These are phyloP conservation scores for Sphyrna mokarran DNA, from an alignment of 2,113 vertebrate species.

Conservation along the genomic window DNA sequence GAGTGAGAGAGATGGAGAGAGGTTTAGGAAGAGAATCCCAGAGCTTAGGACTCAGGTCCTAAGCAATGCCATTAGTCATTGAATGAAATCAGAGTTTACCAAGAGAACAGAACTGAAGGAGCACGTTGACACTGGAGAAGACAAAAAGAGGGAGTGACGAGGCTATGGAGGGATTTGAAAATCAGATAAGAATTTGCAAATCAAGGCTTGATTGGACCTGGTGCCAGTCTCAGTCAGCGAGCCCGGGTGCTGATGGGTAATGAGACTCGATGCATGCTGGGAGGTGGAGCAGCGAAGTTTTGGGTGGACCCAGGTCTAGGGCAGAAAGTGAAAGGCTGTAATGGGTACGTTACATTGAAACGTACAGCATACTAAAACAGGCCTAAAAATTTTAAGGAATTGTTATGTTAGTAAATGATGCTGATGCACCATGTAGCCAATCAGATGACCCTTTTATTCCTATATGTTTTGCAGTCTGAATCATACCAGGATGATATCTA, in stretches of 20 bases:
- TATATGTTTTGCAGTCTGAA: conserved; percentile 70
- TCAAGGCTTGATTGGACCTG: background rate
- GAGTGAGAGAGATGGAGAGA: background rate
- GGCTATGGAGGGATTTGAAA: background rate
- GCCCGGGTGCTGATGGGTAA: background rate
- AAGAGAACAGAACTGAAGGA: too few species aligned
- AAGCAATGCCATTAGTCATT: background rate
- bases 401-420: background rate
- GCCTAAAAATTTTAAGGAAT: background rate
- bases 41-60: background rate
- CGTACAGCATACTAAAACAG: background rate
- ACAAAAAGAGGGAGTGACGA: background rate
- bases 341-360: background rate
- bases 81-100: background rate
- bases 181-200: background rate
- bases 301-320: background rate
- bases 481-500: conserved; percentile 96
- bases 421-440: background rate
- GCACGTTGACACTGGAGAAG: background rate
- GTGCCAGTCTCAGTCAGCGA: background rate
- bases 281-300: background rate
- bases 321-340: background rate
- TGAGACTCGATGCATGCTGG: background rate
- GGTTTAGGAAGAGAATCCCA: background rate
- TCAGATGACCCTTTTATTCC: background rate